phyloP scores from a whole-genome alignment of 2,113 vertebrate genomes.

The Syngnathus scovelli region DNA sequence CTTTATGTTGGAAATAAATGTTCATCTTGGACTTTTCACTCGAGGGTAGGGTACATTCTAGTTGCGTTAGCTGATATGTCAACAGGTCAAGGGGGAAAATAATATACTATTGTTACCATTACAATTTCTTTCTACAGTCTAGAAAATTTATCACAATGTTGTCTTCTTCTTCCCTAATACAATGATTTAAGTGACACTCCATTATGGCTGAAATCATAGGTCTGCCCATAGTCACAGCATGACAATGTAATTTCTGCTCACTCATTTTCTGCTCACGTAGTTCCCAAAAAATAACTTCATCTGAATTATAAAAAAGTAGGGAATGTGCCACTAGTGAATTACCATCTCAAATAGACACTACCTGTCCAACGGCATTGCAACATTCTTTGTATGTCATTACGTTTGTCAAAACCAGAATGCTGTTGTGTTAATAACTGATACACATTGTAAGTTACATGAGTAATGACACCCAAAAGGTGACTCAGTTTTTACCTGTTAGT shows the following conservation, averaged over 20 bases:
- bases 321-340: background rate
- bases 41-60: background rate
- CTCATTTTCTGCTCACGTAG: background rate
- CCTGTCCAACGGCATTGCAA: constrained; percentile 33
- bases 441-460: constrained; percentile 16
- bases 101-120: no score
- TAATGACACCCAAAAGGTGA: constrained; percentile 26
- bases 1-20: background rate
- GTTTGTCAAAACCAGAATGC: background rate
- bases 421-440: background rate
- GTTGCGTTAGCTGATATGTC: background rate
- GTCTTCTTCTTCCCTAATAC: no score
- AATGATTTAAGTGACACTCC: no score
- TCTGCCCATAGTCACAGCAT: no score
- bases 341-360: constrained; percentile 1
- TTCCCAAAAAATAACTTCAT: background rate
- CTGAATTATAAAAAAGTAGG: constrained; percentile 5
- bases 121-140: no score
- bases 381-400: constrained; percentile 2
- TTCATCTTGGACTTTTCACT: background rate
- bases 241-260: no score
- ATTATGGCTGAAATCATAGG: background rate
- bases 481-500: constrained; percentile 17
- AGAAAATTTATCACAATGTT: no score
- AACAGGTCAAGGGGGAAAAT: background rate